phyloP scores from a whole-genome alignment of 2,113 vertebrate genomes.

The Grammomys surdaster region DNA sequence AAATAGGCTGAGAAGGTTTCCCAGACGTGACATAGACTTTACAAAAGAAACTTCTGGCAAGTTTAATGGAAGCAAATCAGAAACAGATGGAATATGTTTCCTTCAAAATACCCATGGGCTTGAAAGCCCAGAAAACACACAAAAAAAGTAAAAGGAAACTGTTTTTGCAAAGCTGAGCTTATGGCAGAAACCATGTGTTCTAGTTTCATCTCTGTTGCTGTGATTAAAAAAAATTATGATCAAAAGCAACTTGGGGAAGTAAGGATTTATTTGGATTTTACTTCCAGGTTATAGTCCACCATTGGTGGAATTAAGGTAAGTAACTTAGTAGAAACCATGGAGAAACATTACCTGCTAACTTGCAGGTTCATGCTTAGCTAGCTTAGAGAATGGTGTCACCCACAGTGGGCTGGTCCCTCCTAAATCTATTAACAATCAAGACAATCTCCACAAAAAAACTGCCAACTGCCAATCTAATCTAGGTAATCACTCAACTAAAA shows the following conservation, averaged over 20 bases:
- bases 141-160: constrained; percentile 69
- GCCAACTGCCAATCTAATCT: not conserved
- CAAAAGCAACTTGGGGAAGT: not conserved
- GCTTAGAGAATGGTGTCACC: not conserved
- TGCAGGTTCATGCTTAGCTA: not conserved
- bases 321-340: not conserved
- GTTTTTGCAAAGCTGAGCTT: constrained; percentile 63
- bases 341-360: not conserved
- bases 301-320: not conserved
- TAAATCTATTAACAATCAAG: not conserved
- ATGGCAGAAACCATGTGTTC: not conserved
- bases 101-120: constrained; percentile 79
- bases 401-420: not conserved
- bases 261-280: not conserved
- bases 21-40: constrained; percentile 81
- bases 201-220: not conserved
- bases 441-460: not conserved
- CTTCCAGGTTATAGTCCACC: not conserved
- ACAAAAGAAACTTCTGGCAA: constrained; percentile 82
- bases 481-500: not conserved
- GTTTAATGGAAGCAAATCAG: constrained; percentile 81
- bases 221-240: no score
- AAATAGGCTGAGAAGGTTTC: constrained; percentile 75
- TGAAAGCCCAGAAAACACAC: constrained; percentile 74
- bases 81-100: constrained; percentile 81